phyloP scores from a whole-genome alignment of 2,888 invertebrate genomes.

The Tortricodes alternella region DNA sequence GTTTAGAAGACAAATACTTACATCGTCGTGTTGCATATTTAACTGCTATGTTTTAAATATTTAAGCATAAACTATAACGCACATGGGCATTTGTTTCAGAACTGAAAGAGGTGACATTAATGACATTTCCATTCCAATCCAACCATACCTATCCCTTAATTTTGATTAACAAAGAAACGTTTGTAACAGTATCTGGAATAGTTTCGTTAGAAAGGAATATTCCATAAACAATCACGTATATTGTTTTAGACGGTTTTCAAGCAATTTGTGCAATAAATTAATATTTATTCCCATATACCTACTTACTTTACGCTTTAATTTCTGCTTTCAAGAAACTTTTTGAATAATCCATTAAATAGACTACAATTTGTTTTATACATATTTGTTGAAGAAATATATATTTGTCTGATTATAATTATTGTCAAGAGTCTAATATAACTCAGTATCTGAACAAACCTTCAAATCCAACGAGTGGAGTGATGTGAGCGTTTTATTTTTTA shows the following conservation, averaged over 20 bases:
- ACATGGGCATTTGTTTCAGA: conserved; percentile 16
- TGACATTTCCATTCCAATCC: background rate
- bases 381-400: no score
- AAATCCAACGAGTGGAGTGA: conserved; percentile 8
- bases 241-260: background rate
- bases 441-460: background rate
- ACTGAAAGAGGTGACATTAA: background rate
- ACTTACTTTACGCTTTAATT: no score
- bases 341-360: no score
- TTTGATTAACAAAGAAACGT: background rate
- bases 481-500: conserved; percentile 20
- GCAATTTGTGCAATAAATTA: no score
- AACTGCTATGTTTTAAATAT: background rate
- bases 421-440: background rate
- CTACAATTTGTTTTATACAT: no score
- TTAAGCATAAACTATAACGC: background rate
- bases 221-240: background rate
- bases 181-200: background rate
- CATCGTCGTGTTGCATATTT: conserved; percentile 95
- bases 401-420: no score
- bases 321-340: no score
- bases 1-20: conserved; percentile 73
- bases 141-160: background rate
- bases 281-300: no score
- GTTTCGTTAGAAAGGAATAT: background rate